Evolutionary conservation across 2,888 invertebrate genomes (phyloP).

Genomic region (Acanthosoma haemorrhoidale): DNA sequence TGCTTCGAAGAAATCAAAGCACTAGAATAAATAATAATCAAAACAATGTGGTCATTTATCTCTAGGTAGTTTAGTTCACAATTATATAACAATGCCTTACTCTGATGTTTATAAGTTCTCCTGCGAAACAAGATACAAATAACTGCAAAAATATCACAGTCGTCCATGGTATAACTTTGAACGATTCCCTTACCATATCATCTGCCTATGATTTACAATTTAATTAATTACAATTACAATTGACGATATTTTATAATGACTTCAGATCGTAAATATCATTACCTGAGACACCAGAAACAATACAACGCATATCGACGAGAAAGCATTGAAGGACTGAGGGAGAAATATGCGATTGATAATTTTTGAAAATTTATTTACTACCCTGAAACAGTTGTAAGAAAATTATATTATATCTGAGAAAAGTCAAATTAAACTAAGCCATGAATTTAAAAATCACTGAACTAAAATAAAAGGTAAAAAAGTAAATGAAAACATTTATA

Average conservation of each 20-base stretch:
- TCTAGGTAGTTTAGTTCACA: neutral
- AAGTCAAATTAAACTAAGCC: too few species aligned
- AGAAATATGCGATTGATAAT: constrained; percentile 1
- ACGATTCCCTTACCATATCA: constrained; percentile 8
- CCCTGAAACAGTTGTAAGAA: too few species aligned
- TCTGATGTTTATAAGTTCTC: constrained; percentile 9
- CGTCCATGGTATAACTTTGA: constrained; percentile 19
- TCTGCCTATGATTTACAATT: neutral
- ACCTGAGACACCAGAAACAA: constrained; percentile 23
- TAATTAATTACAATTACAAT: too few species aligned
- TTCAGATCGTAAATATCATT: neutral
- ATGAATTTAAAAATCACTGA: too few species aligned
- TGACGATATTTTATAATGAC: too few species aligned
- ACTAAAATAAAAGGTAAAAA: too few species aligned
- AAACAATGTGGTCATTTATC: neutral
- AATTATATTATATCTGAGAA: too few species aligned
- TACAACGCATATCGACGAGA: neutral
- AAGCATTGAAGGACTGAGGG: constrained; percentile 13
- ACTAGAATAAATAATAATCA: neutral
- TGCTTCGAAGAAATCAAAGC: neutral
- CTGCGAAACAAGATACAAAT: constrained; percentile 19
- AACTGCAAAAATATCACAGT: constrained; percentile 14
- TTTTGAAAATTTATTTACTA: neutral
- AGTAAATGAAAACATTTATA: too few species aligned
- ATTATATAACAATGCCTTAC: neutral